Base-by-base conservation (phyloP, 2,888 invertebrate species). In the Syritta pipiens region DNA sequence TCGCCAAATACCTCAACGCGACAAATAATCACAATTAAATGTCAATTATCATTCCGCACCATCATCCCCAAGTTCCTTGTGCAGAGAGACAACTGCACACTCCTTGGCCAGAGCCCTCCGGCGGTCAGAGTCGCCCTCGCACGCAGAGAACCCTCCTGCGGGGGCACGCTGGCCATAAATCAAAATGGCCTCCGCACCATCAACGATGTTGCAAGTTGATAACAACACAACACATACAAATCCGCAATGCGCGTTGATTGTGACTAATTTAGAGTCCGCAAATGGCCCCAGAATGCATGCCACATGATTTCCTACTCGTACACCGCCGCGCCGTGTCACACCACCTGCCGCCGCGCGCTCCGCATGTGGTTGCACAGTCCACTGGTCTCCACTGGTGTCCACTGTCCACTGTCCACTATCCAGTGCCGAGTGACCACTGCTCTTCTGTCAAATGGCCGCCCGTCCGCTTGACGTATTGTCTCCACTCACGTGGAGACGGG, bases 231-330 rank as follows among this genome's bases (percentile, higher is more conserved):
- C 72, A 49, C 49, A 57, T 63, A 65, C 71, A 48, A 44, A 65
- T 62, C 60, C 79, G 74, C 65, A 79, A 79, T 72, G 60, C 67
- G 72, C 79, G 74, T 62, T 79, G 67, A 79, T 74, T 79, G 79
- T 79, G 79, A 79, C 79, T 74, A 74, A 74, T 79, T 74, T 68
- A 74, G 30, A 51, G 30, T 62, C 51, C 74, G 74, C 55, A 67
- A 79, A 49, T 67, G 53, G 46, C 59, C 72, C 60, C 59, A 77
- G 55, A 60, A 76, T 68, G 42, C 77, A 55, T 65, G 60, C 57
- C 67, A 68, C 67, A 67, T 79, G 79, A 72, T 67, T 72, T 79
- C 74, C 79, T 74, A 74, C 51, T 65, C 63, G 30, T 30, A 49
- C 5, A 35, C 12, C 19, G 20, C 9, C n/a, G n/a, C n/a, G n/a